Evolutionary conservation across 1,140 invertebrate species (phyloP), one percentile per base, ranked within the genome.

Genomic region (Hydropsyche tenuis): DNA sequence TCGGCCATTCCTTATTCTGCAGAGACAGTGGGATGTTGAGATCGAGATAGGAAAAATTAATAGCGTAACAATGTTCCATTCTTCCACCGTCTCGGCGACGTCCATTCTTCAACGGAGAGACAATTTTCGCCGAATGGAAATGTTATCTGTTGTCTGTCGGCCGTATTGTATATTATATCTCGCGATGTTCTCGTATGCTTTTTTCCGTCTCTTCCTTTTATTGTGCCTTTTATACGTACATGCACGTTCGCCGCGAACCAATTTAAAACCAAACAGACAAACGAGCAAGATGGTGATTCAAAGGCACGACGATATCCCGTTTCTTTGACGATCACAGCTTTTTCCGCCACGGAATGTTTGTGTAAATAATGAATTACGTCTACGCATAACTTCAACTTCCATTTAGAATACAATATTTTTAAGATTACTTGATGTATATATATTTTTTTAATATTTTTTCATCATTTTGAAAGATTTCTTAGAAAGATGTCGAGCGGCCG

Each of bases 11-110:
- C 70, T 60, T 60, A 60, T 60, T 60, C 56, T 60, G 56, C 70
- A 22, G 42, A 63, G 70, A 72, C 70, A 72, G 56, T 72, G 70
- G 70, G 60, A 63, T 62, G 56, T 64, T 64, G 60, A 64, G 56
- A 72, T 72, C 70, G 37, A 62, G 70, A 72, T 72, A 72, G 51
- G 70, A 72, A 64, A 72, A 72, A 72, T 72, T 72, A 72, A 72
- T 72, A 72, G 70, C 70, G 70, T 72, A 63, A 72, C 70, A 72
- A 62, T 72, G 53, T 64, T 43, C 70, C 42, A 72, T 72, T 72
- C 70, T 72, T 72, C 70, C 42, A 46, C 20, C 66, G 66, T 69
- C 66, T 53, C 66, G n/a, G 63, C 63, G 43, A 53, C 48, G 48
- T 63, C 60, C 70, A 63, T 72, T 72, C 70, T 72, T 63, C 53